A percentile compares a stretch with the other conserved stretches of the same genome.
These are phyloP conservation scores for Amphipyra berbera DNA, from an alignment of 2,888 invertebrate genomes.

Conservation along the genomic window DNA sequence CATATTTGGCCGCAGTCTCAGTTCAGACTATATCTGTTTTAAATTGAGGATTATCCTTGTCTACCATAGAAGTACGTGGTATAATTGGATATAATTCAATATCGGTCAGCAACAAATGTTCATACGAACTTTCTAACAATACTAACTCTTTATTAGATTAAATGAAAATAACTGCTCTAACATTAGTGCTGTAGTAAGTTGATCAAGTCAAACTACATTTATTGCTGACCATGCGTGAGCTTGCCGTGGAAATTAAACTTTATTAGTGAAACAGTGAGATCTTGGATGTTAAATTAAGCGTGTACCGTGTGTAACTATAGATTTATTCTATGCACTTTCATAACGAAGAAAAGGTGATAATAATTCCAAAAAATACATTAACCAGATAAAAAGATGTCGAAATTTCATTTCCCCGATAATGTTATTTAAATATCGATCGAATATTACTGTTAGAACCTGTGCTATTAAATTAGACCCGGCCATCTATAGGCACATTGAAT, in stretches of 20 bases:
- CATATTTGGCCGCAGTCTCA: conserved; percentile 9
- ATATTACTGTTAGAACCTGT: conserved; percentile 3
- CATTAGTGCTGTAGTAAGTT: neutral
- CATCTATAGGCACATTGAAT: conserved; percentile 7
- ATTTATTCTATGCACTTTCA: conserved; percentile 22
- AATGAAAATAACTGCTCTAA: neutral
- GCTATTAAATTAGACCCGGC: conserved; percentile 6
- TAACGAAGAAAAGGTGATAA: conserved; percentile 12
- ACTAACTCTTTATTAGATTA: neutral
- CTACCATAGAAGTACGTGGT: conserved; percentile 51
- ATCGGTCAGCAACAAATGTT: conserved; percentile 29
- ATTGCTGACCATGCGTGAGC: conserved; percentile 43
- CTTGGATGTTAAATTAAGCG: conserved; percentile 41
- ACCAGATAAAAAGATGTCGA: neutral
- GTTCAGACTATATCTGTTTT: conserved; percentile 13
- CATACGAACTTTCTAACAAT: neutral
- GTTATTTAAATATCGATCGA: conserved; percentile 10
- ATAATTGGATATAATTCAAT: conserved; percentile 51
- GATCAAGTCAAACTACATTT: conserved; percentile 19
- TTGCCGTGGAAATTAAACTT: conserved; percentile 40
- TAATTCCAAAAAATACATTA: conserved; percentile 4
- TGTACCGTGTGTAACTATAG: conserved; percentile 24
- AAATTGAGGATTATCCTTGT: conserved; percentile 52
- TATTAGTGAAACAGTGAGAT: conserved; percentile 43
- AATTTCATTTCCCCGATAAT: conserved; percentile 1